These are phyloP conservation scores for Loripinus fragilis DNA, from an alignment of 2,888 invertebrate species.

Conservation along the genomic window DNA sequence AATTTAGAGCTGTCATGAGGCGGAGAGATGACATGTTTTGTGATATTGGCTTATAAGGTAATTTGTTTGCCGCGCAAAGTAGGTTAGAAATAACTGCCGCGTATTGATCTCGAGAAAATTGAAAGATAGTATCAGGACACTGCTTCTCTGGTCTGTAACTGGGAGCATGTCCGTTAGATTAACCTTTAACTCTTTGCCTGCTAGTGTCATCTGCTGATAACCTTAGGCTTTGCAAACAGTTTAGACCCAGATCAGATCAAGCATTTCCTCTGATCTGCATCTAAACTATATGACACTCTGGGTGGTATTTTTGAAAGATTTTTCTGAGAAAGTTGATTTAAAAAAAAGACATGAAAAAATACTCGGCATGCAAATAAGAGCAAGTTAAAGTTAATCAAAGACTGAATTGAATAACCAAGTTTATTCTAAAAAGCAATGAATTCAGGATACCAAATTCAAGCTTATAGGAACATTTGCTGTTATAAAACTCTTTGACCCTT, in stretches of 20 bases:
- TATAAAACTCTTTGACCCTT: no score
- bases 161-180: background rate
- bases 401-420: no score
- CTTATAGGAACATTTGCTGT: no score
- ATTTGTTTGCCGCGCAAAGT: constrained; percentile 10
- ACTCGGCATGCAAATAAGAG: no score
- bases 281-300: background rate
- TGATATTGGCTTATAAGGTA: background rate
- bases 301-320: no score
- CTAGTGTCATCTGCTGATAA: no score
- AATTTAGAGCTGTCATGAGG: background rate
- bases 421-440: no score
- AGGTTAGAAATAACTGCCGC: constrained; percentile 9
- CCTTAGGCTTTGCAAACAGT: background rate
- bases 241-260: background rate
- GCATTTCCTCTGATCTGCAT: background rate
- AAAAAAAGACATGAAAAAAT: no score
- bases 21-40: background rate
- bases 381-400: no score
- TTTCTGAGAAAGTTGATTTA: no score
- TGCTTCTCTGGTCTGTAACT: background rate
- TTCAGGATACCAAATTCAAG: no score
- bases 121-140: background rate
- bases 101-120: constrained; percentile 3
- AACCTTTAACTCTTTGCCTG: no score